These are phyloP conservation scores for Drosophila eohydei DNA, from an alignment of 2,888 invertebrate species.

Conservation along the genomic window DNA sequence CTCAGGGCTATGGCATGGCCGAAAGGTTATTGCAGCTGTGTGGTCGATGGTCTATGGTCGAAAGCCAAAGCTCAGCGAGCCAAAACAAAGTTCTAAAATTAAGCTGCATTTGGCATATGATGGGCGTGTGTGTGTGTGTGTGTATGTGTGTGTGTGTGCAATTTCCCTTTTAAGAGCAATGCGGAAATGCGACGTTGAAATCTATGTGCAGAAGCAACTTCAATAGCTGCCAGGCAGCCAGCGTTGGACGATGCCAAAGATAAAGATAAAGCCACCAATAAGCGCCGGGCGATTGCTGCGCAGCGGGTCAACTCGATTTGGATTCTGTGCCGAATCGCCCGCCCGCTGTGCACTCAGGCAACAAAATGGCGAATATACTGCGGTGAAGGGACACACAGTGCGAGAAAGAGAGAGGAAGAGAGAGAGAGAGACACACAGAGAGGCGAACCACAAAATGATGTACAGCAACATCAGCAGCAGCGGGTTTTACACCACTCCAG, in stretches of 20 bases:
- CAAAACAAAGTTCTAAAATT: slow-evolving; percentile 28
- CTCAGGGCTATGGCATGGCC: not conserved
- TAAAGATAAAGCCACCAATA: slow-evolving; percentile 53
- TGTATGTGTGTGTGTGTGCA: slow-evolving; percentile 12
- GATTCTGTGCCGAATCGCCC: slow-evolving; percentile 23
- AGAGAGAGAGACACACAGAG: not conserved
- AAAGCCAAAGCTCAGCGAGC: slow-evolving; percentile 25
- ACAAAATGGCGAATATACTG: slow-evolving; percentile 13
- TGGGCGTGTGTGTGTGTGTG: not conserved
- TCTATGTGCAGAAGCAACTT: slow-evolving; percentile 11
- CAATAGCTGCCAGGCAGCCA: slow-evolving; percentile 12
- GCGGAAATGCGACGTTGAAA: slow-evolving; percentile 50
- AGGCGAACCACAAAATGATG: slow-evolving; percentile 58
- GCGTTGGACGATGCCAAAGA: slow-evolving; percentile 36
- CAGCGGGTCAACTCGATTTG: slow-evolving; percentile 47
- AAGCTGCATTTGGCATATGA: slow-evolving; percentile 24
- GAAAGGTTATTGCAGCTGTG: not conserved
- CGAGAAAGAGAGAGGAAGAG: not conserved
- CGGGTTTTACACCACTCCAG: slow-evolving; percentile 39
- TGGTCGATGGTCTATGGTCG: slow-evolving; percentile 1
- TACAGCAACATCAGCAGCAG: slow-evolving; percentile 30
- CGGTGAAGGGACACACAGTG: not conserved
- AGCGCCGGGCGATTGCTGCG: slow-evolving; percentile 38
- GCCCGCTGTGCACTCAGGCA: slow-evolving; percentile 38
- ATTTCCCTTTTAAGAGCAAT: slow-evolving; percentile 42